Evolutionary conservation across 2,797 vertebrate genomes (phyloP).

Genomic region (Liasis olivaceus): DNA sequence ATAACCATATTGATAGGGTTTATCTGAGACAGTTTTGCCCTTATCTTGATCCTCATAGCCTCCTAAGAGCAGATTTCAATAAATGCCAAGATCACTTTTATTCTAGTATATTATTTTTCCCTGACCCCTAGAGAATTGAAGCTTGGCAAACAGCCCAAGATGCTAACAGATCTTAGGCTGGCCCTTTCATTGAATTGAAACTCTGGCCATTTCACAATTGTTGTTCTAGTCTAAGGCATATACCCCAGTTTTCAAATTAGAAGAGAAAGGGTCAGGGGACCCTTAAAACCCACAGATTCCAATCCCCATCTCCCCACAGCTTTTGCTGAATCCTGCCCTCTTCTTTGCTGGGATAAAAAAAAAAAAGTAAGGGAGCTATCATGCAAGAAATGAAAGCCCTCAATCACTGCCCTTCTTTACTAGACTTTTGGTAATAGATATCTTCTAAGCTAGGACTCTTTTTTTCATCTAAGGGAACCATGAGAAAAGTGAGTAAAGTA

Average conservation of each 20-base stretch:
- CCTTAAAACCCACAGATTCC: background rate
- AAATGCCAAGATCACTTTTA: background rate
- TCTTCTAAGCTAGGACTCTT: background rate
- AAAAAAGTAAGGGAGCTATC: background rate
- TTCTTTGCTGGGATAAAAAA: background rate
- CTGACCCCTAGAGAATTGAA: background rate
- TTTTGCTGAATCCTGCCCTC: background rate
- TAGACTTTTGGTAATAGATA: background rate
- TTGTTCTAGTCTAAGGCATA: background rate
- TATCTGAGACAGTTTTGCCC: background rate
- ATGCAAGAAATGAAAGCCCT: background rate
- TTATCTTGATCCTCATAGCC: background rate
- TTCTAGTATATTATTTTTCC: background rate
- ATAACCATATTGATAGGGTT: background rate
- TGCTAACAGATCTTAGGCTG: background rate
- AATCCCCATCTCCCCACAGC: too few species aligned
- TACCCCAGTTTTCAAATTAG: background rate
- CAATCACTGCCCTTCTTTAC: background rate
- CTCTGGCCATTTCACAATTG: background rate
- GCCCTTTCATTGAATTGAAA: background rate
- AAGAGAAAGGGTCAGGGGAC: background rate
- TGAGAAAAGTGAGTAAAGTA: background rate
- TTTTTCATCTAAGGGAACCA: background rate
- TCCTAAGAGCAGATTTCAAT: background rate
- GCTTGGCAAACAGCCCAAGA: background rate